phyloP scores from a whole-genome alignment of 2,113 vertebrate species.

The Cynoglossus semilaevis region DNA sequence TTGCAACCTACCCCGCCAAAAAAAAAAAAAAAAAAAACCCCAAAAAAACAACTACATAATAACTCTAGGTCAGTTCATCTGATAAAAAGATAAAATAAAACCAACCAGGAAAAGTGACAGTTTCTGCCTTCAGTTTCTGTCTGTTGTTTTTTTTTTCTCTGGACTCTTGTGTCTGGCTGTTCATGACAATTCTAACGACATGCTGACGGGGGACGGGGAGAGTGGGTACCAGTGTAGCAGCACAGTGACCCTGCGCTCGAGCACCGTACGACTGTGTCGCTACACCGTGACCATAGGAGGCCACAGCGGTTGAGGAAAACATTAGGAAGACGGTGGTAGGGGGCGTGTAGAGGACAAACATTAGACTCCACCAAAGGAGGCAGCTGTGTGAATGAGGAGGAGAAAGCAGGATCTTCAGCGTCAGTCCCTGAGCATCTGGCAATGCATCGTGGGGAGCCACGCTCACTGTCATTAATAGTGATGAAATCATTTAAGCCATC shows the following conservation, averaged over 20 bases:
- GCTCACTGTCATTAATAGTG: conserved; percentile 97
- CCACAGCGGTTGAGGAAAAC: conserved; percentile 70
- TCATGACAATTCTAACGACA: conserved; percentile 23
- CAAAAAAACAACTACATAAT: too few relatives aligned
- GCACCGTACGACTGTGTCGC: conserved; percentile 7
- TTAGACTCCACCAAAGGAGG: conserved; percentile 69
- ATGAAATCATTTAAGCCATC: conserved; percentile 99
- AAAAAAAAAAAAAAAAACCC: too few relatives aligned
- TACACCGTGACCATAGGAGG: conserved; percentile 34
- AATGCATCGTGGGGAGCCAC: conserved; percentile 84
- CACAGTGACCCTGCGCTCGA: conserved; percentile 18
- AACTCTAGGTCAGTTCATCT: too few relatives aligned
- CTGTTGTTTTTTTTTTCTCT: too few relatives aligned
- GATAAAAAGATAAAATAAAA: too few relatives aligned
- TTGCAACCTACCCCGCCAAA: too few relatives aligned
- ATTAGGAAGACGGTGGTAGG: conserved; percentile 74
- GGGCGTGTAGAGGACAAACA: conserved; percentile 91
- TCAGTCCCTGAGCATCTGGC: conserved; percentile 97
- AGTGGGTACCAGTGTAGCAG: conserved; percentile 16
- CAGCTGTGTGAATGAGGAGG: conserved; percentile 78
- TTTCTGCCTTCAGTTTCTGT: too few relatives aligned
- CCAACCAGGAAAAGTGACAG: too few relatives aligned
- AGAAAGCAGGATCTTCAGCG: conserved; percentile 84
- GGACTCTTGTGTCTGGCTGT: too few relatives aligned
- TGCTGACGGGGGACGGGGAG: conserved; percentile 26